Base-by-base conservation (phyloP, 2,797 vertebrate species). In the Sebastes baramenuke region DNA sequence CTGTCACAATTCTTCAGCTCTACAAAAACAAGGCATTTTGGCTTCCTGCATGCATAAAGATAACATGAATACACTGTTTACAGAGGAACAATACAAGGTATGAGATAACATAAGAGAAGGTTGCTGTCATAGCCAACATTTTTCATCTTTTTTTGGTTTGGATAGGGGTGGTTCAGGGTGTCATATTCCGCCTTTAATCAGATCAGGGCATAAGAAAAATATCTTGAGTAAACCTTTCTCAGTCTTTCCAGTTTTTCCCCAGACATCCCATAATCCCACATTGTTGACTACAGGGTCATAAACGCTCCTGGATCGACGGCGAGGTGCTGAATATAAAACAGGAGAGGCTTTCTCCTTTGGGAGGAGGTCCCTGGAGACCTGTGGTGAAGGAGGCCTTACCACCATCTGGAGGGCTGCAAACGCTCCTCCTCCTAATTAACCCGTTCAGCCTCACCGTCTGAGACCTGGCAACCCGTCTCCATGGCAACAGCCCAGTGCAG, bases 391-490 rank as follows among this genome's bases (percentile, higher is more conserved):
- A 80, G 74, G 74, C 38, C 58, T 80, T 72, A 78, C 89, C 60
- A 82, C 93, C 91, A 91, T 92, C 90, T 92, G 91, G 80, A 79
- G 61, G 54, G 62, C 75, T 81, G 80, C 64, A 64, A 68, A 67
- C 0, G 77, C 92, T 34, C 90, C 90, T 22, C 91, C 88, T 90
- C 74, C 68, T 75, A n/a, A 88, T 90, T 88, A 93, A 91, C 92
- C 88, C 90, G 71, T 93, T 92, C 89, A 84, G 73, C 30, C 49
- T 79, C 74, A 18, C 75, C 4, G 29, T 54, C 76, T 82, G 83
- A 90, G 85, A 81, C 87, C 84, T 91, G 88, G 88, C 87, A 89
- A 89, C 90, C 84, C 32, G 72, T 94, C 67, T 60, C 94, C 61
- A 94, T 93, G 85, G 92, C 88, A 94, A 94, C 92, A 80, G 66